Evolutionary conservation across 92 coral and sea anemone genomes (phyloP).

Genomic region (Parazoanthus darwini): DNA sequence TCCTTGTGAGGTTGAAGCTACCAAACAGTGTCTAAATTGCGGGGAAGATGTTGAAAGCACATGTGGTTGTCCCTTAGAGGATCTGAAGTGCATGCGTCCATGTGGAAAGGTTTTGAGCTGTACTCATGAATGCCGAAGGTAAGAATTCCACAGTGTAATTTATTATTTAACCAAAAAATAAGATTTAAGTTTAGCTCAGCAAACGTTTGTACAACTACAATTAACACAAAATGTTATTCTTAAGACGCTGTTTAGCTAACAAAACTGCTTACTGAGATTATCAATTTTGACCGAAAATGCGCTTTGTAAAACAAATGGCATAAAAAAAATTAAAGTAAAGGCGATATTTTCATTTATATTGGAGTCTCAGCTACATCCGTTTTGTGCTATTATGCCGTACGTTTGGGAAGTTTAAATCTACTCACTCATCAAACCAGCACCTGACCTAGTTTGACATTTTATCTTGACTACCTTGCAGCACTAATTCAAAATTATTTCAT

Average conservation of each 20-base stretch:
- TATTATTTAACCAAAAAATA: neutral
- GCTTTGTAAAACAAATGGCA: neutral
- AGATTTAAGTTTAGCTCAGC: neutral
- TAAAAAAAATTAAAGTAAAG: no score
- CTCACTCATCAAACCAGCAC: neutral
- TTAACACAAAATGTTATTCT: neutral
- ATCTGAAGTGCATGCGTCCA: constrained; percentile 42
- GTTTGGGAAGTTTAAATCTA: neutral
- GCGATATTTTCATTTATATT: no score
- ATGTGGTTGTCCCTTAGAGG: constrained; percentile 44
- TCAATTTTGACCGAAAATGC: neutral
- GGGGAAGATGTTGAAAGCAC: constrained; percentile 44
- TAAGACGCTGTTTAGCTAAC: no score
- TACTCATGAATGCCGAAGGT: constrained; percentile 51
- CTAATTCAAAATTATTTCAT: no score
- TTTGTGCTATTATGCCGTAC: neutral
- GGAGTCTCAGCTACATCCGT: neutral
- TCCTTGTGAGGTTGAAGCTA: constrained; percentile 44
- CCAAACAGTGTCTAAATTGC: constrained; percentile 53
- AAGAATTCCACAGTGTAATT: neutral
- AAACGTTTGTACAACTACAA: neutral
- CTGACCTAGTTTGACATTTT: neutral
- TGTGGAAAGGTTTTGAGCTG: constrained; percentile 53
- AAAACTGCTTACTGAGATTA: neutral
- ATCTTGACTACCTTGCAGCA: neutral